A percentile compares a stretch with the other conserved stretches of the same genome.
phyloP scores from a whole-genome alignment of 2,888 invertebrate species.

The Apeira syringaria region DNA sequence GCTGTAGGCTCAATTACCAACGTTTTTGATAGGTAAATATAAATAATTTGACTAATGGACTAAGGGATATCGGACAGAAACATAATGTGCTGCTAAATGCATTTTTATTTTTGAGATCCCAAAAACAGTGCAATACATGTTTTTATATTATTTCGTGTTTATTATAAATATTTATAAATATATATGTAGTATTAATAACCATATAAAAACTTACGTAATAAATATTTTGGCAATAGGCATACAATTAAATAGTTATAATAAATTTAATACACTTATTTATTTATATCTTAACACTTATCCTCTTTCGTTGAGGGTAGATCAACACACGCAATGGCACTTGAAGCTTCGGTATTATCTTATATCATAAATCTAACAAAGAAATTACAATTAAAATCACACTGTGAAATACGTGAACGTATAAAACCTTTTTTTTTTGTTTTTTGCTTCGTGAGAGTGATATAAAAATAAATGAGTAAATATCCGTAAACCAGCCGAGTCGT shows the following conservation, averaged over 20 bases:
- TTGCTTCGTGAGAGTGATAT: slow-evolving; percentile 60
- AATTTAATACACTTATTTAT: slow-evolving; percentile 17
- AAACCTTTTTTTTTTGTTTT: slow-evolving; percentile 50
- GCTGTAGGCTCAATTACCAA: too few relatives aligned
- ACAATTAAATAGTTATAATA: slow-evolving; percentile 8
- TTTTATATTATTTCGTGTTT: slow-evolving; percentile 39
- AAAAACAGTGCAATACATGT: slow-evolving; percentile 72
- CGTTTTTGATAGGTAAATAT: too few relatives aligned
- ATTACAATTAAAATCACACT: slow-evolving; percentile 40
- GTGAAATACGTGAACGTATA: slow-evolving; percentile 51
- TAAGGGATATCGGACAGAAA: slow-evolving; percentile 26
- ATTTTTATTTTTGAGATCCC: slow-evolving; percentile 82
- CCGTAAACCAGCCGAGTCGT: slow-evolving; percentile 66
- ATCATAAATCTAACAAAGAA: slow-evolving; percentile 35
- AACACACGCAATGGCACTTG: slow-evolving; percentile 70
- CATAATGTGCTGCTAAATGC: slow-evolving; percentile 59
- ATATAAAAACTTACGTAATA: slow-evolving; percentile 34
- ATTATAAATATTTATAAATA: slow-evolving; percentile 30
- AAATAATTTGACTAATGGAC: too few relatives aligned
- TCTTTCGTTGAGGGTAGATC: slow-evolving; percentile 36
- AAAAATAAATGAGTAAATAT: slow-evolving; percentile 40
- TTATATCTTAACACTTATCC: slow-evolving; percentile 42
- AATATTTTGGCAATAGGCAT: slow-evolving; percentile 35
- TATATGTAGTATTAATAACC: too few relatives aligned
- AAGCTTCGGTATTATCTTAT: slow-evolving; percentile 67